Evolutionary conservation across 2,113 vertebrate genomes (phyloP).

Genomic region (Oryzias celebensis): DNA sequence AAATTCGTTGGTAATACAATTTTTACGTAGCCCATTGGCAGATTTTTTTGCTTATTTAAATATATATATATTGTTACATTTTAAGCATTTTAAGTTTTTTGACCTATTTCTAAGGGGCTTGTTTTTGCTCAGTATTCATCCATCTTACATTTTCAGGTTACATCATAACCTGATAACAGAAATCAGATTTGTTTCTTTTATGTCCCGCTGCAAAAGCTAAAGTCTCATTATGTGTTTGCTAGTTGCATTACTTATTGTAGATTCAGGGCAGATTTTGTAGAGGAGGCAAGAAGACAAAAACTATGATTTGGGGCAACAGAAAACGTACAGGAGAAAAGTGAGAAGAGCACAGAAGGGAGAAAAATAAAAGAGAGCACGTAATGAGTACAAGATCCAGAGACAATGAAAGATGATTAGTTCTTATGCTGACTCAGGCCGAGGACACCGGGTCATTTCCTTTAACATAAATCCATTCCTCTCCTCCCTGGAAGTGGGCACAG

Average conservation of each 20-base stretch:
- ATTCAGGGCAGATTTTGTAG: conserved; percentile 1
- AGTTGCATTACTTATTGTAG: neutral
- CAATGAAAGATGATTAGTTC: conserved; percentile 30
- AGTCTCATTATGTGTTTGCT: too few relatives aligned
- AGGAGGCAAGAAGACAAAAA: conserved; percentile 5
- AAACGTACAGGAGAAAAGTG: neutral
- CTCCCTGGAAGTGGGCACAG: neutral
- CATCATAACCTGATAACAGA: neutral
- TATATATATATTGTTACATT: too few relatives aligned
- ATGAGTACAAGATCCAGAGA: neutral
- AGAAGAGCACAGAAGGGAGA: neutral
- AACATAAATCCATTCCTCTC: conserved; percentile 24
- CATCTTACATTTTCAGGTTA: neutral
- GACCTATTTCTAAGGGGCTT: neutral
- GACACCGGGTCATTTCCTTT: conserved; percentile 29
- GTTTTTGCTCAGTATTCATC: neutral
- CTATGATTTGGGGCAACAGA: neutral
- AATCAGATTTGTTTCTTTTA: neutral
- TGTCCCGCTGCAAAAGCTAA: too few relatives aligned
- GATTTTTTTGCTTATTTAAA: too few relatives aligned
- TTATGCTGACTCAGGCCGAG: conserved; percentile 42
- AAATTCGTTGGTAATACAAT: too few relatives aligned
- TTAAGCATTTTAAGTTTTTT: too few relatives aligned
- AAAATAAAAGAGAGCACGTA: neutral
- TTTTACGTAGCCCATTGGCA: too few relatives aligned